These are phyloP conservation scores for Drosophila aldrichi DNA, from an alignment of 2,888 invertebrate genomes.

Conservation along the genomic window DNA sequence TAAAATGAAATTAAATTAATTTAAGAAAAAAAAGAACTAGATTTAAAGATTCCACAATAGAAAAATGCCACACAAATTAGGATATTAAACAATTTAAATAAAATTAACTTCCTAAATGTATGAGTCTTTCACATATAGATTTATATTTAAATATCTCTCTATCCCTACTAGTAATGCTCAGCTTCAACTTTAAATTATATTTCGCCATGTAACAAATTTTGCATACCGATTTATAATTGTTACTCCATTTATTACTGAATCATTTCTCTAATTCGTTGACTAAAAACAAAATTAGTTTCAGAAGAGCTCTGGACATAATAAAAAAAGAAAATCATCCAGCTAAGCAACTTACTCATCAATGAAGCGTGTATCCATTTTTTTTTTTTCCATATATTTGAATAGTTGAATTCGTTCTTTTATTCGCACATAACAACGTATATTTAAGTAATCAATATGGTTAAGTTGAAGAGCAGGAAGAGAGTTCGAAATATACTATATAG, in stretches of 20 bases:
- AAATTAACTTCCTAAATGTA: not conserved
- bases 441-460: conserved; percentile 51
- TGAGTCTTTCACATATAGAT: not conserved
- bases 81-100: not conserved
- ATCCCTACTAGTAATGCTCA: not conserved
- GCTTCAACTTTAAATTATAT: not conserved
- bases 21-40: not conserved
- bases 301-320: conserved; percentile 52
- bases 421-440: conserved; percentile 29
- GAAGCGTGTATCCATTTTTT: conserved; percentile 13
- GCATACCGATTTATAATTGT: conserved; percentile 48
- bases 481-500: conserved; percentile 27
- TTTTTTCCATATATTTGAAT: conserved; percentile 12
- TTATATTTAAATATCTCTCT: not conserved
- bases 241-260: conserved; percentile 57
- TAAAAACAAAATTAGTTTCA: conserved; percentile 77
- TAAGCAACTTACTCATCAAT: conserved; percentile 53
- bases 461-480: conserved; percentile 30
- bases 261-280: conserved; percentile 52
- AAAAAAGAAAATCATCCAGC: conserved; percentile 34
- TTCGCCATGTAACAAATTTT: not conserved
- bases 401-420: conserved; percentile 12
- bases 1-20: not conserved
- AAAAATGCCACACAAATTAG: not conserved
- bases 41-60: not conserved